Conservation (phyloP, 2,113 vertebrate species). For the Heterocephalus glaber region DNA sequence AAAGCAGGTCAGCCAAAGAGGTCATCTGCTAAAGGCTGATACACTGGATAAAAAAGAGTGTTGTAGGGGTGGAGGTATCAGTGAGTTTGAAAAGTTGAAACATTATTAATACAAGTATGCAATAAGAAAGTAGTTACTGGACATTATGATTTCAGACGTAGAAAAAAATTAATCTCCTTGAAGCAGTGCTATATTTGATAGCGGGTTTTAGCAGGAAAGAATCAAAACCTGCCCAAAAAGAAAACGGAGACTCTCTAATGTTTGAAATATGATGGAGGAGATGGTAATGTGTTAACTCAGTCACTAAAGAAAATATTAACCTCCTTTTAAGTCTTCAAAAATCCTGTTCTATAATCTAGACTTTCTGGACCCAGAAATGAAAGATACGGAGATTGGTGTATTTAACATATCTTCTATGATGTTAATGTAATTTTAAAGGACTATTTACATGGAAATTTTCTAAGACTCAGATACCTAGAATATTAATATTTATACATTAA, state of each 20-base stretch:
- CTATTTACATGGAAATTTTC: background rate
- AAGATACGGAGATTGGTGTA: background rate
- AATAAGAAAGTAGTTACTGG: background rate
- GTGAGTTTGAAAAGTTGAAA: conserved; percentile 1
- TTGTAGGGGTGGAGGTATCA: background rate
- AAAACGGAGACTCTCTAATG: background rate
- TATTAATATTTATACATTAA: background rate
- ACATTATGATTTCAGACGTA: background rate
- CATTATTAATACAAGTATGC: background rate
- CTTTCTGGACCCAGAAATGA: background rate
- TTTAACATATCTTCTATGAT: background rate
- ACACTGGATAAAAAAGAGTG: background rate
- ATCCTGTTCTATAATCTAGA: background rate
- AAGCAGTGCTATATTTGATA: background rate
- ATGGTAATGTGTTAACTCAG: background rate
- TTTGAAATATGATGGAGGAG: background rate
- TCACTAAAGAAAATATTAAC: conserved; percentile 37
- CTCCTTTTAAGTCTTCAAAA: background rate
- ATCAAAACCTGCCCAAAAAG: background rate
- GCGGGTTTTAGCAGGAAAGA: background rate
- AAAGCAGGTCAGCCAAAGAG: background rate
- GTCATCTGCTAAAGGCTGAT: background rate
- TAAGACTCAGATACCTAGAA: background rate
- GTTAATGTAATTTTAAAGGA: background rate
- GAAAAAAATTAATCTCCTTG: background rate